These are phyloP conservation scores for Sylvilagus floridanus DNA, from an alignment of 2,797 vertebrate species.

Conservation along the genomic window DNA sequence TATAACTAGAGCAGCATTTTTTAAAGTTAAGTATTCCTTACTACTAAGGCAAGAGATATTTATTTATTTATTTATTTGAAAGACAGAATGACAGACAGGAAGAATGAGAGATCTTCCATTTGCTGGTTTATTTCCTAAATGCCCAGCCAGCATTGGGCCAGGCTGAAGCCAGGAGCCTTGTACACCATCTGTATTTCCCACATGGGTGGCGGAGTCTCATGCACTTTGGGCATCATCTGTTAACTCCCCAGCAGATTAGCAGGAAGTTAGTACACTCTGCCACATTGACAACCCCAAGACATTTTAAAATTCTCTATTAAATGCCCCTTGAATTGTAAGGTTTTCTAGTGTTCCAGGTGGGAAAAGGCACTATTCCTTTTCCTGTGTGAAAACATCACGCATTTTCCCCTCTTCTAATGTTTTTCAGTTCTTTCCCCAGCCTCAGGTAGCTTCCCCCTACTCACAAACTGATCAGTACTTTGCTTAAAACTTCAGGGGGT, in stretches of 20 bases:
- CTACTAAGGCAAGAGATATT: background rate
- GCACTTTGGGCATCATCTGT: too few species aligned
- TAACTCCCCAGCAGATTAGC: too few species aligned
- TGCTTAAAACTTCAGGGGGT: background rate
- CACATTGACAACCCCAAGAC: too few species aligned
- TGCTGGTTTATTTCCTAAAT: too few species aligned
- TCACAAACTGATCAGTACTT: background rate
- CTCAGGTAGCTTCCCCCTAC: background rate
- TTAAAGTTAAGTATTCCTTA: background rate
- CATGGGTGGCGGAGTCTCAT: too few species aligned
- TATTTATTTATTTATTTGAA: too few species aligned
- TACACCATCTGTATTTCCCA: too few species aligned
- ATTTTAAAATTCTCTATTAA: background rate
- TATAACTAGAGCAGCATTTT: background rate
- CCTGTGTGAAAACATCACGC: background rate
- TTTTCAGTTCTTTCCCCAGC: background rate
- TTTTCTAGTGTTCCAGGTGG: background rate
- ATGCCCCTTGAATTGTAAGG: background rate
- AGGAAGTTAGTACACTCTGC: too few species aligned
- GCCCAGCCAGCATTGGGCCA: too few species aligned
- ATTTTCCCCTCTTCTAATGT: background rate
- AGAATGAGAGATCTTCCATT: too few species aligned
- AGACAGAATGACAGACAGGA: too few species aligned
- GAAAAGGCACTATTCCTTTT: background rate
- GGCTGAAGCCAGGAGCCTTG: too few species aligned